Evolutionary conservation across 53 echinoderm and acorn worm species (phyloP), one percentile per base, ranked within the genome.

Genomic region (Luidia sarsii): DNA sequence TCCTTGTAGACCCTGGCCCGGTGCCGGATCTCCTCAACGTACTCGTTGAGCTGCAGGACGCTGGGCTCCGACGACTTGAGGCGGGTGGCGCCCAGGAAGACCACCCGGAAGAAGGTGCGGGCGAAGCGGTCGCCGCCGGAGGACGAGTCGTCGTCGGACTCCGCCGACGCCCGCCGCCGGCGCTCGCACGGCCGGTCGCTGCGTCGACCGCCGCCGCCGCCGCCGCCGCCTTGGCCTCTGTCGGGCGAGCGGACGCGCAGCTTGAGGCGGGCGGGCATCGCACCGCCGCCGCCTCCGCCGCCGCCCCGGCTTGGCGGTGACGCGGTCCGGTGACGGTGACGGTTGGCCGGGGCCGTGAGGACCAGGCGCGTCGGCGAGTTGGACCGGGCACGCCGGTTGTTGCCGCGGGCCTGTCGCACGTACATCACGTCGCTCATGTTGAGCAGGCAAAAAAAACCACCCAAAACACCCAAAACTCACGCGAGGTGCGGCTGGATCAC

Each of bases 11-110:
- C 34, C 14, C 3, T 32, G 31, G 77, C 60, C 5, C 77, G 77
- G 7, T 16, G 3, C 2, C 77, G 46, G 9, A 77, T 77, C 61
- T 77, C 77, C 46, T 77, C 48, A 2, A 62, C 77, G 1, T 60
- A 46, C 8, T 18, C 31, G 37, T 59, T 59, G 18, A 77, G 22
- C 77, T 77, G 60, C 34, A 43, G 19, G 27, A 77, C 37, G 7
- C 62, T 20, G 2, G 77, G 77, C 31, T 77, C 77, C 18, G 61
- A 30, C 4, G 7, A 36, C 23, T 59, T 59, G 3, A 77, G 10
- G 16, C 33, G 39, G 16, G 77, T 59, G 2, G 77, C 77, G 2
- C 77, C 77, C n/a, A 77, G 61, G 33, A 77, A 77, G 61, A 77
- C 31, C 29, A 77, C 2, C 41, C 61, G 57, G 48, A 59, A 32